phyloP scores from a whole-genome alignment of 2,797 vertebrate genomes.

The Poliocrania exsul region DNA sequence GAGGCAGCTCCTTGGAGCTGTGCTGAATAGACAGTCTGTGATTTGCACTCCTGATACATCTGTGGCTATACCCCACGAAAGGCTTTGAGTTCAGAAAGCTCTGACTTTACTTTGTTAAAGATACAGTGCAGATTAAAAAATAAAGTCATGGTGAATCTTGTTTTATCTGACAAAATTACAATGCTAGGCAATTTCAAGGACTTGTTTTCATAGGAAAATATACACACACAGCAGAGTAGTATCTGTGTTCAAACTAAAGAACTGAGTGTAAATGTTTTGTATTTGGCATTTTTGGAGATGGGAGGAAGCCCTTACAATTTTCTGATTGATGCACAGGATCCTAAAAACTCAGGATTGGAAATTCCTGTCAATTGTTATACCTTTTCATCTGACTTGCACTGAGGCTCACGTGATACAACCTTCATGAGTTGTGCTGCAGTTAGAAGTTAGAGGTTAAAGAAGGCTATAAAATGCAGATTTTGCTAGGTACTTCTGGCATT shows the following conservation, averaged over 20 bases:
- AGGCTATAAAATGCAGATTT: slow-evolving; percentile 8
- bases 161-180: not conserved
- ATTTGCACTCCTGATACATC: not conserved
- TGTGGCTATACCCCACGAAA: not conserved
- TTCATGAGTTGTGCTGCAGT: not conserved
- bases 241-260: not conserved
- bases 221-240: not conserved
- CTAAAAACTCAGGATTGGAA: not conserved
- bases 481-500: not conserved
- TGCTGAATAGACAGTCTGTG: not conserved
- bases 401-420: not conserved
- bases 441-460: not conserved
- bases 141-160: not conserved
- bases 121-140: not conserved
- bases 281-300: not conserved
- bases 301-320: fast-evolving
- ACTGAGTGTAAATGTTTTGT: not conserved
- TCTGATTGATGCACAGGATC: not conserved
- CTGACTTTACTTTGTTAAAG: not conserved
- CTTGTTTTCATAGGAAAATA: not conserved
- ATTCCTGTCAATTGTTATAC: not conserved
- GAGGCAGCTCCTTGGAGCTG: not conserved
- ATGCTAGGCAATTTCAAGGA: not conserved
- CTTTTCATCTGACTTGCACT: not conserved
- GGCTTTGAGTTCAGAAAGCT: not conserved